These are phyloP conservation scores for Ochlodes sylvanus DNA, from an alignment of 2,888 invertebrate genomes.

Conservation along the genomic window DNA sequence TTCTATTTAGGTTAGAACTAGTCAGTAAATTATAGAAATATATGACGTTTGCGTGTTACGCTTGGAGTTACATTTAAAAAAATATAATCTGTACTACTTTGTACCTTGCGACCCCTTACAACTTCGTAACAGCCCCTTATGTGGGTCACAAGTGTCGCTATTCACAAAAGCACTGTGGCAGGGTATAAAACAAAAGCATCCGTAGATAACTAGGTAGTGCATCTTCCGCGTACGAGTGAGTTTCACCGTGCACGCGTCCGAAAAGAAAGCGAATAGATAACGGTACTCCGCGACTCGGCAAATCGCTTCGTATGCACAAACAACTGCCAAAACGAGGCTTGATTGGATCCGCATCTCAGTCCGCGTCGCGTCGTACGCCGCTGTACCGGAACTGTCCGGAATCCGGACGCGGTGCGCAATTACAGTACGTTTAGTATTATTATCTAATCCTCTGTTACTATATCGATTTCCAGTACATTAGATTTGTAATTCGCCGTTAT, in stretches of 20 bases:
- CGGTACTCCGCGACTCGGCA: slow-evolving; percentile 62
- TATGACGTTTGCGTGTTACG: no score
- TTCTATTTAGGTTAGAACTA: no score
- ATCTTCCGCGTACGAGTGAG: slow-evolving; percentile 41
- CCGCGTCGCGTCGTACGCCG: background rate
- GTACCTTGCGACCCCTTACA: no score
- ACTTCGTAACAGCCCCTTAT: no score
- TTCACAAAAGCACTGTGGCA: no score
- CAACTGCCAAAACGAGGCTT: slow-evolving; percentile 10
- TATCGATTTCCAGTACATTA: no score
- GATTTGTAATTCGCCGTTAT: no score
- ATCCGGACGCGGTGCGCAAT: background rate
- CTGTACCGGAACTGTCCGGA: background rate
- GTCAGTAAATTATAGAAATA: no score
- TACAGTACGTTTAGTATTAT: background rate
- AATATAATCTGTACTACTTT: no score
- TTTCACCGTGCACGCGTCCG: slow-evolving; percentile 51
- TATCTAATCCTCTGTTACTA: no score
- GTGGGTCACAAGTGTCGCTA: no score
- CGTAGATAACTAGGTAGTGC: slow-evolving; percentile 20
- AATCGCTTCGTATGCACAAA: slow-evolving; percentile 23
- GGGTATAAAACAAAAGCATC: background rate
- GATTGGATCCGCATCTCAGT: slow-evolving; percentile 11
- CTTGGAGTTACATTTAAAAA: no score
- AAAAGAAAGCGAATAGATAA: slow-evolving; percentile 79